Conservation (phyloP, 1,140 invertebrate species). For the Drosophila varians region DNA sequence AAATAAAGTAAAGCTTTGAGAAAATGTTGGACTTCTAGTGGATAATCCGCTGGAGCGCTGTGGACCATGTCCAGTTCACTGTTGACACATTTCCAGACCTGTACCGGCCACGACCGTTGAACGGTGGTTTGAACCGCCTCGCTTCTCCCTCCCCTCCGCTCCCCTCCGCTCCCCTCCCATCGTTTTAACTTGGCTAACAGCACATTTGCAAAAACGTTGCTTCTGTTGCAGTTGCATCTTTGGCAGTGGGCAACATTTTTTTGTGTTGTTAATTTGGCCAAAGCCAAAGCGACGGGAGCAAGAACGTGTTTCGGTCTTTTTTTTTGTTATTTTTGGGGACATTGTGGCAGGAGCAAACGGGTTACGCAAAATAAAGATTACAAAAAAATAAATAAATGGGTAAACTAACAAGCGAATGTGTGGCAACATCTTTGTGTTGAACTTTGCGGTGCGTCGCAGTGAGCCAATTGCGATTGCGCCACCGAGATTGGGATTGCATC, state of each 20-base stretch:
- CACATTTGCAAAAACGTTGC: constrained; percentile 34
- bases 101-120: constrained; percentile 4
- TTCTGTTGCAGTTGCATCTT: constrained; percentile 47
- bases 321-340: constrained; percentile 12
- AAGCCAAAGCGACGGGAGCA: constrained; percentile 34
- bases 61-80: constrained; percentile 22
- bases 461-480: constrained; percentile 29
- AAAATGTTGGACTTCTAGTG: neutral
- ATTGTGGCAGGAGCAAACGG: constrained; percentile 27
- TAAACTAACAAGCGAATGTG: constrained; percentile 33
- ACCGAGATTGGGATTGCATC: constrained; percentile 9
- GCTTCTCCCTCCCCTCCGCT: neutral
- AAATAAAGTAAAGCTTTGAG: no score
- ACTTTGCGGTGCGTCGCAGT: constrained; percentile 22
- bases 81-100: constrained; percentile 52
- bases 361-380: constrained; percentile 35
- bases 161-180: neutral
- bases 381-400: neutral
- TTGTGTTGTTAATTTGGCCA: no score
- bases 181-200: constrained; percentile 11
- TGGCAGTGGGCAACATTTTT: constrained; percentile 50
- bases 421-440: constrained; percentile 29
- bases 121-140: neutral
- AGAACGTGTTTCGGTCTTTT: constrained; percentile 57
- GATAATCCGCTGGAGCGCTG: no score